Evolutionary conservation across 2,888 invertebrate species (phyloP).

Genomic region (Tromatobia lineatoria): DNA sequence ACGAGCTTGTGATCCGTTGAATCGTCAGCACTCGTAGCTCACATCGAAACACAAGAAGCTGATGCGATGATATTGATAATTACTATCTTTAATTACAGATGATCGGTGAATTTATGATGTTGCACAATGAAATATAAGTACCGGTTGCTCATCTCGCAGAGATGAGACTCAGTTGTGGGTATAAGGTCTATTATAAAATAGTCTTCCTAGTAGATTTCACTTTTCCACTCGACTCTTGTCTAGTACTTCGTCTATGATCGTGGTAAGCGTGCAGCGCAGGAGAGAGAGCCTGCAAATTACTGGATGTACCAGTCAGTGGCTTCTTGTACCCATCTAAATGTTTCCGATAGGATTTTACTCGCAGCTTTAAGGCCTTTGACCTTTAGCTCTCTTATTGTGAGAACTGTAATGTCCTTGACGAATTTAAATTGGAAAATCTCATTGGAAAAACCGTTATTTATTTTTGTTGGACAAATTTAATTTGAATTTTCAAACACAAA

Average conservation of each 20-base stretch:
- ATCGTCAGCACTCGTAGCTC: background rate
- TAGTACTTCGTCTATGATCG: background rate
- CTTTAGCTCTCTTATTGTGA: background rate
- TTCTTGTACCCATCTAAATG: conserved; percentile 6
- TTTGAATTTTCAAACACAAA: no score
- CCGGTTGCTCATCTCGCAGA: conserved; percentile 45
- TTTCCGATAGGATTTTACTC: background rate
- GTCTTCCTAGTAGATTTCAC: conserved; percentile 68
- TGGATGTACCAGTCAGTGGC: conserved; percentile 5
- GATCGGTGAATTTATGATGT: conserved; percentile 31
- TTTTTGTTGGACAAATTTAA: no score
- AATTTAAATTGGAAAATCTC: no score
- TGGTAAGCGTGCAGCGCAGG: background rate
- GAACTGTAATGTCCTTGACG: no score
- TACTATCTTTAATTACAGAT: conserved; percentile 36
- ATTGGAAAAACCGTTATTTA: no score
- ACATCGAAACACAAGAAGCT: background rate
- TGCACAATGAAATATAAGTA: conserved; percentile 40
- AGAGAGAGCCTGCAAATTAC: conserved; percentile 22
- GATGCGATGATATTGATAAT: conserved; percentile 22
- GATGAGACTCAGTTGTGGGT: conserved; percentile 34
- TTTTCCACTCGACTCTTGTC: conserved; percentile 61
- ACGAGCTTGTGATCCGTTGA: background rate
- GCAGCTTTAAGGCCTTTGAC: background rate
- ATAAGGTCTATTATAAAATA: conserved; percentile 51